Percentiles rank a stretch among this genome's conserved stretches.
phyloP scores from a whole-genome alignment of 30 jellyfish, hydroid and myxozoan species.

The Sanderia malayensis region DNA sequence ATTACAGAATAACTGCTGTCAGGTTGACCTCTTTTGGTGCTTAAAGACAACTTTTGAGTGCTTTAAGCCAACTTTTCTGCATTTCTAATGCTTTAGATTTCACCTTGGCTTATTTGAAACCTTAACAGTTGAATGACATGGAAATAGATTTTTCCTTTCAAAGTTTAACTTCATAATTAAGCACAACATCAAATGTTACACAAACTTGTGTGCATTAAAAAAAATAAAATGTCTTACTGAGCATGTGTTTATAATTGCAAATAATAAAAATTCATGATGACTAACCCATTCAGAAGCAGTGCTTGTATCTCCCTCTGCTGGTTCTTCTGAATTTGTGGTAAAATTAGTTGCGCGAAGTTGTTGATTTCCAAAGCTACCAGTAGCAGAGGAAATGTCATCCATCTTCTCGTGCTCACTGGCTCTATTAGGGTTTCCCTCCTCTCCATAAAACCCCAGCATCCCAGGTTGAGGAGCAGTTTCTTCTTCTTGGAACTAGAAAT shows the following conservation, averaged over 20 bases:
- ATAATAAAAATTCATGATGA: neutral
- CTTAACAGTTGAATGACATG: too few species aligned
- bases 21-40: too few species aligned
- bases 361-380: constrained; percentile 41
- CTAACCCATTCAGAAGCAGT: constrained; percentile 52
- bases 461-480: constrained; percentile 46
- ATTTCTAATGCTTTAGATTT: neutral
- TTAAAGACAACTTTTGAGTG: too few species aligned
- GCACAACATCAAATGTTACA: too few species aligned
- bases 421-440: constrained; percentile 31
- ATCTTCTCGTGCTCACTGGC: constrained; percentile 45
- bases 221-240: too few species aligned
- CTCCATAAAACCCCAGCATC: constrained; percentile 39
- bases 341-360: constrained; percentile 22
- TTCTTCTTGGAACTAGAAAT: constrained; percentile 31
- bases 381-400: constrained; percentile 39
- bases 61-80: too few species aligned
- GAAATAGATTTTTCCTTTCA: too few species aligned
- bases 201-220: too few species aligned
- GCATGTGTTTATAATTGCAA: neutral
- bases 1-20: too few species aligned
- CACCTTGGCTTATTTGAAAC: too few species aligned
- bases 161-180: too few species aligned
- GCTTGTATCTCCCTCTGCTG: constrained; percentile 48
- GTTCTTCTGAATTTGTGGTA: constrained; percentile 33